Base-by-base conservation (phyloP, 2,888 invertebrate species). In the Rhagophthalmus giganteus region DNA sequence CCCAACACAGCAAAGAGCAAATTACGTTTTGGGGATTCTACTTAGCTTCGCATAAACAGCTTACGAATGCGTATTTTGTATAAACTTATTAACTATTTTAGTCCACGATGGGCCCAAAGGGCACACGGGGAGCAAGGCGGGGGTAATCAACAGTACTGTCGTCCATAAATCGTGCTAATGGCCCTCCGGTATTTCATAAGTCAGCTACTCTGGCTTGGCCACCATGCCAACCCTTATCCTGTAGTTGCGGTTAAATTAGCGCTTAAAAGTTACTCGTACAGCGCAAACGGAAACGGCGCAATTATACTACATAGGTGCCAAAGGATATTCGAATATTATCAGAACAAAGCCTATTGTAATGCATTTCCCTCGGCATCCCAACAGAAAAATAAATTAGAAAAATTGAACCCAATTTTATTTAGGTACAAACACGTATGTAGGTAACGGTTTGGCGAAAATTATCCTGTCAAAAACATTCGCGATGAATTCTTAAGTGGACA, bases 121-220 rank as follows among this genome's bases (percentile, higher is more conserved):
- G 65, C 51, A 42, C 47, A 45, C 30, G 47, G 51, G 37, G 34
- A 50, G 49, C 49, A 49, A 47, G 59, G 55, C 57, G 54, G 58
- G 60, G 65, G 67, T 64, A 69, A 69, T 69, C 66, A 68, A 64
- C 67, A 57, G 52, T 60, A 60, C 62, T 65, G 63, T 62, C 67
- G 61, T 50, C 65, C 64, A 73, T 73, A 73, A 73, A 74, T 73
- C 69, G 65, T 67, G 64, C 72, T 73, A 73, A 74, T 73, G 73
- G 72, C 70, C 69, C 70, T 64, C 68, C 69, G 73, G 74, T 72
- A 74, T 73, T 74, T 73, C 74, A 73, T 74, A 73, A 71, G 71
- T 66, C 66, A 62, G 63, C 54, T 58, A 53, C 55, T 50, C 50
- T 50, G 44, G 41, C 53, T 48, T 46, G 54, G 40, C 48, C 49